Base-by-base conservation (phyloP, 2,888 invertebrate species). In the Dasysyrphus tricinctus region DNA sequence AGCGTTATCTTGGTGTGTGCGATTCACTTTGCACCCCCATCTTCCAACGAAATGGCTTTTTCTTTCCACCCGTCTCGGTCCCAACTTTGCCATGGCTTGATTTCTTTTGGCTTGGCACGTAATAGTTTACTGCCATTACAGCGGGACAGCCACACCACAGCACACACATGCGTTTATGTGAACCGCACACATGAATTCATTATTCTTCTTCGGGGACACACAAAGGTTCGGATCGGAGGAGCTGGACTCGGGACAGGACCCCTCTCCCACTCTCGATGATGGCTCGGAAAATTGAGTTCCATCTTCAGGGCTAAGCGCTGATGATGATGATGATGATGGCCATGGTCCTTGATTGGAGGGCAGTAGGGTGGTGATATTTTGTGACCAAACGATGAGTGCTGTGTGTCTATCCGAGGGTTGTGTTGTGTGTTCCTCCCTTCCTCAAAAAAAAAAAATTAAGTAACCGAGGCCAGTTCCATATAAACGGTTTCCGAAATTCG, bases 401-500 rank as follows among this genome's bases (percentile, higher is more conserved):
- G 44, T 84, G 9, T 75, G 83, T 70, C 63, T 70, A 67, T 80
- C 78, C 76, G 73, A 81, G 69, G 76, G 76, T 78, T 74, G 80
- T 76, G 67, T 73, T 73, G 73, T 83, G 69, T 84, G 75, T 42
- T 72, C 65, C 57, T 57, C 49, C 51, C 12, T 51, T 14, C 24
- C 5, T 5, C 6, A 49, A 67, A 32, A 63, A n/a, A 65, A 65
- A 47, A 65, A 67, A 49, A 37, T 49, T 75, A 75, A 86, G 81
- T 86, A 82, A 82, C 74, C 86, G 70, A 78, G 78, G 86, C 86
- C 81, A 82, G 86, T 82, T 82, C 78, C 75, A 86, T 79, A 78
- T 88, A 88, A 89, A 88, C 88, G 88, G 82, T 86, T 54, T 74
- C 84, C 85, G 88, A 88, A 88, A 89, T 89, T 88, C 88, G 88